Percentiles rank a stretch among this genome's conserved stretches.
These are phyloP conservation scores for Drosophila burlai DNA, from an alignment of 1,140 invertebrate genomes.

Conservation along the genomic window DNA sequence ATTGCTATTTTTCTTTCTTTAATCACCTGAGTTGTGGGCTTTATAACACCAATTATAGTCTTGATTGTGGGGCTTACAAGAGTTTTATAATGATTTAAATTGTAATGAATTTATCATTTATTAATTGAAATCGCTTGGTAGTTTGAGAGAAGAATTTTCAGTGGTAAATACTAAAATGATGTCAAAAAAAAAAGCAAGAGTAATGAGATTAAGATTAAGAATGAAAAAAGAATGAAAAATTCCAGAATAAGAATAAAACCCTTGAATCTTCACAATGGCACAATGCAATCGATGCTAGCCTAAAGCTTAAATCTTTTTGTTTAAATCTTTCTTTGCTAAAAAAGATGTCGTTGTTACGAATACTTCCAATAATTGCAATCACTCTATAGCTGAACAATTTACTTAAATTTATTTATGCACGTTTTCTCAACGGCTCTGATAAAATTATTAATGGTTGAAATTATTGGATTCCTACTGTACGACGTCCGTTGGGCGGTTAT, in stretches of 20 bases:
- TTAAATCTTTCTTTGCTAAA: too few species aligned
- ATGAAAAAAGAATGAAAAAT: not conserved
- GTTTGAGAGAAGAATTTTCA: too few species aligned
- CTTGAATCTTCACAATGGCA: not conserved
- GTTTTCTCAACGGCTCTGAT: not conserved
- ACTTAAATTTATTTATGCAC: not conserved
- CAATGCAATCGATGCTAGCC: too few species aligned
- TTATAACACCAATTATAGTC: not conserved
- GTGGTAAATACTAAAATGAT: too few species aligned
- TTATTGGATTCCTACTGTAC: slow-evolving; percentile 10
- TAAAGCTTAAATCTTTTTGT: too few species aligned
- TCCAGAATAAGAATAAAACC: not conserved
- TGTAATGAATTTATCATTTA: not conserved
- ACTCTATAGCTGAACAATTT: not conserved
- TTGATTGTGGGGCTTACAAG: not conserved
- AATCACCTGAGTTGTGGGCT: not conserved
- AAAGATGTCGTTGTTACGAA: not conserved
- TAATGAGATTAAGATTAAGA: not conserved
- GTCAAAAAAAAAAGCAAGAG: not conserved
- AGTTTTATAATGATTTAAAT: not conserved
- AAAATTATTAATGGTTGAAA: not conserved
- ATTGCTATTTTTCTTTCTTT: not conserved
- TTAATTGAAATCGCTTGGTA: not conserved
- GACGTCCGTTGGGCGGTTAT: slow-evolving; percentile 16
- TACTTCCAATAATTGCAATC: not conserved